phyloP scores from a whole-genome alignment of 1,140 invertebrate species.

The Nasonia vitripennis region DNA sequence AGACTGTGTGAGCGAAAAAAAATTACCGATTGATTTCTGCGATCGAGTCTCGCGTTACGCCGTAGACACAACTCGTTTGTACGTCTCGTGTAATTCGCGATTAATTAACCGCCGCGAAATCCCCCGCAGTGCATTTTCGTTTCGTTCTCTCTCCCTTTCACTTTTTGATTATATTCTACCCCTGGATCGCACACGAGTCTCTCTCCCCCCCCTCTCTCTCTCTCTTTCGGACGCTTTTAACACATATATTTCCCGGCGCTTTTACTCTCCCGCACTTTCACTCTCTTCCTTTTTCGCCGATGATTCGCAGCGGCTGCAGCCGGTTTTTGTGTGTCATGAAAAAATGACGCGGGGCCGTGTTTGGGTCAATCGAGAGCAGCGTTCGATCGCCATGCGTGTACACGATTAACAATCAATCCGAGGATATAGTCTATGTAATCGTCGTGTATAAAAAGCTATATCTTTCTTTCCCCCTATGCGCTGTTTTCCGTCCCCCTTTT shows the following conservation, averaged over 20 bases:
- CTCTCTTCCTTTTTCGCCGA: constrained; percentile 15
- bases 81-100: background rate
- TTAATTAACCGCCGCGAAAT: background rate
- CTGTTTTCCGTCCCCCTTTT: background rate
- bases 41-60: background rate
- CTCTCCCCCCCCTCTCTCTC: background rate
- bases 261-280: constrained; percentile 34
- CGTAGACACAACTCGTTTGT: background rate
- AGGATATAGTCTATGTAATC: too few relatives aligned
- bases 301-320: background rate
- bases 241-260: constrained; percentile 28
- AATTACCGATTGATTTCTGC: background rate
- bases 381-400: too few relatives aligned
- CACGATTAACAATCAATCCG: too few relatives aligned
- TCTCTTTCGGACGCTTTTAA: background rate
- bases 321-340: background rate
- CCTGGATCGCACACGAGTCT: background rate
- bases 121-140: constrained; percentile 9
- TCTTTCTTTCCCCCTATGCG: too few relatives aligned
- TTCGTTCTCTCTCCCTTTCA: constrained; percentile 9
- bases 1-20: too few relatives aligned
- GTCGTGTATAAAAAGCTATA: too few relatives aligned
- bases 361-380: too few relatives aligned
- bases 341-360: background rate
- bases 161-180: background rate